Evolutionary conservation across 2,888 invertebrate species (phyloP), one percentile per base, ranked within the genome.

Genomic region (Argynnis bischoffii): DNA sequence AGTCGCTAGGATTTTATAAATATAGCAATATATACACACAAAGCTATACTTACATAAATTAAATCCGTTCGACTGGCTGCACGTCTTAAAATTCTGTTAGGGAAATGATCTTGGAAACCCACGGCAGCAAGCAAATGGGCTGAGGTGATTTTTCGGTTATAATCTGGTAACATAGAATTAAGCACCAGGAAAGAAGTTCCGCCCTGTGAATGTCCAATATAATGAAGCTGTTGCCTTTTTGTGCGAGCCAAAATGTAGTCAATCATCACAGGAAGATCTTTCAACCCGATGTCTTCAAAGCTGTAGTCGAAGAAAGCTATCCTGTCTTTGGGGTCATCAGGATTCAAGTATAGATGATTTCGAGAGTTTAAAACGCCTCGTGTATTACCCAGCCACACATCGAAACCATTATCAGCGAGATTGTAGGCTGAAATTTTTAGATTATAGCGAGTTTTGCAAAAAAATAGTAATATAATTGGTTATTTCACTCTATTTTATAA

Each of bases 341-440:
- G 88, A 71, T 89, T 72, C 2, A 89, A 69, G 2, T 74, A 74
- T 11, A 77, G 64, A 77, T 97, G 97, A 1, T 84, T 88, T 35
- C 93, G 92, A 1, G 95, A 95, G 82, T 96, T 95, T 0, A 91
- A 93, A 81, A 96, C 97, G 2, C 98, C 98, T 66, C 98, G 90
- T 14, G 95, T 94, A 83, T 98, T 98, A 0, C 96, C 97, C 79
- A 98, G 79, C 98, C 98, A 98, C 0, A 96, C 95, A 78, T 96
- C 96, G 75, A 94, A 96, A 0, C 95, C 95, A 18, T 88, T 87
- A 73, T 96, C 95, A 0, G 94, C 93, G 55, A 96, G 90, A 79
- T 94, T 93, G 87, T 93, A 96, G 75, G 87, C 97, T 97, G 77
- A 0, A 74, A 79, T 31, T 31, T 6, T n/a, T 8, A 51, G 16